Percentiles rank a stretch among this genome's conserved stretches.
phyloP scores from a whole-genome alignment of 1,140 invertebrate genomes.

The honey bee (Apis mellifera) region DNA sequence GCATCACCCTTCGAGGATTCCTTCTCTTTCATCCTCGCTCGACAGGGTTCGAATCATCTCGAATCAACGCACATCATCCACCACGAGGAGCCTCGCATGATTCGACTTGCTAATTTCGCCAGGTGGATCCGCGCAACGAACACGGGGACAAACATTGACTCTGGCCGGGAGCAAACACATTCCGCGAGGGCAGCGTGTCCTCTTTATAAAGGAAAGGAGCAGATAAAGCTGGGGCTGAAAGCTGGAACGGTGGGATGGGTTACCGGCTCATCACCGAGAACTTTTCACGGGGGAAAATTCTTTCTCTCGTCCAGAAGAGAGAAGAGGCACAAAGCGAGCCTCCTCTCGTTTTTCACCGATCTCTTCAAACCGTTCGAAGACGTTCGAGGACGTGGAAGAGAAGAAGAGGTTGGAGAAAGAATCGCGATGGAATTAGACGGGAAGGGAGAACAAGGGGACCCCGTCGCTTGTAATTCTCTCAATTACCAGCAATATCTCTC shows the following conservation, averaged over 20 bases:
- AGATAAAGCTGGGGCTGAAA: constrained; percentile 27
- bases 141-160: constrained; percentile 56
- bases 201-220: constrained; percentile 48
- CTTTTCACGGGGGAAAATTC: constrained; percentile 6
- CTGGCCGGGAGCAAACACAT: constrained; percentile 53
- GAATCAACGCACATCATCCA: constrained; percentile 28
- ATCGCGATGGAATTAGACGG: constrained; percentile 28
- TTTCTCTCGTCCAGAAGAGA: neutral
- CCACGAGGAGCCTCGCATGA: constrained; percentile 35
- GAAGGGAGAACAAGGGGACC: constrained; percentile 22
- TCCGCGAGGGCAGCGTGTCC: neutral
- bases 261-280: neutral
- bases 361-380: neutral
- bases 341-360: neutral
- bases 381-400: too few relatives aligned
- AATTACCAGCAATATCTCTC: constrained; percentile 35
- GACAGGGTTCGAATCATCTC: neutral
- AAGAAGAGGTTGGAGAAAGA: constrained; percentile 6
- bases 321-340: neutral
- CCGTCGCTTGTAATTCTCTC: constrained; percentile 36
- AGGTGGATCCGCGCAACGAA: constrained; percentile 42
- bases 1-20: neutral
- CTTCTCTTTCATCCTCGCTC: constrained; percentile 16
- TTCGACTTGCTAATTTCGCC: constrained; percentile 61
- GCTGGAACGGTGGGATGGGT: neutral